These are phyloP conservation scores for Cerastis rubricosa DNA, from an alignment of 2,888 invertebrate species.

Conservation along the genomic window DNA sequence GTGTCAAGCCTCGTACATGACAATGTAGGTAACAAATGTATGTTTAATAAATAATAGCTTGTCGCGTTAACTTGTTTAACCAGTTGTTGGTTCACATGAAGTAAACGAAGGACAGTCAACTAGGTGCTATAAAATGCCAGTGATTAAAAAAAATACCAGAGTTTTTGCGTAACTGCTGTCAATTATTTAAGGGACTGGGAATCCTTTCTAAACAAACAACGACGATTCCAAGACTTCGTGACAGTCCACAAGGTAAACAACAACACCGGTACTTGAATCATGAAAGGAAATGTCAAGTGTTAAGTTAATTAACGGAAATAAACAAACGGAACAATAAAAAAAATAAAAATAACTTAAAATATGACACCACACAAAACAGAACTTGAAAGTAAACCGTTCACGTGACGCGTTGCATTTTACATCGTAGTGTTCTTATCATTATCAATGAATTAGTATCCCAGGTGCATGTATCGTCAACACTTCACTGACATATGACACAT, in stretches of 20 bases:
- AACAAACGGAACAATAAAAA: slow-evolving; percentile 45
- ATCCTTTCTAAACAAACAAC: slow-evolving; percentile 44
- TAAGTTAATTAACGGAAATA: slow-evolving; percentile 41
- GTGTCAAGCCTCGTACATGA: slow-evolving; percentile 14
- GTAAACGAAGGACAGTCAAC: slow-evolving; percentile 69
- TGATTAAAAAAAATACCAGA: slow-evolving; percentile 39
- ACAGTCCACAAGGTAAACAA: slow-evolving; percentile 51
- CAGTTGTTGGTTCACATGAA: slow-evolving; percentile 75
- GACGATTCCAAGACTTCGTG: slow-evolving; percentile 8
- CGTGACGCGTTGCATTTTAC: slow-evolving; percentile 79
- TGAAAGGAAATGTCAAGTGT: slow-evolving; percentile 50
- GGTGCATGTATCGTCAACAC: slow-evolving; percentile 76
- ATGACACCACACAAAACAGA: slow-evolving; percentile 86
- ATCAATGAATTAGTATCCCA: slow-evolving; percentile 70
- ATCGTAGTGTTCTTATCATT: slow-evolving; percentile 74
- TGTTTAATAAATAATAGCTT: slow-evolving; percentile 74
- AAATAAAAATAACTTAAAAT: slow-evolving; percentile 79
- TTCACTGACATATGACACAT: slow-evolving; percentile 88
- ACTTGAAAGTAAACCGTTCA: slow-evolving; percentile 86
- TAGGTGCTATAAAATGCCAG: slow-evolving; percentile 29
- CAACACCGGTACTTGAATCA: slow-evolving; percentile 24
- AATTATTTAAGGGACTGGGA: slow-evolving; percentile 10
- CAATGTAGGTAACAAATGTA: slow-evolving; percentile 69
- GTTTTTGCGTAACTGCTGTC: slow-evolving; percentile 1
- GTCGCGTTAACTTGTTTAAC: slow-evolving; percentile 76